phyloP scores from a whole-genome alignment of 2,113 vertebrate genomes.

The Cairina moschata region DNA sequence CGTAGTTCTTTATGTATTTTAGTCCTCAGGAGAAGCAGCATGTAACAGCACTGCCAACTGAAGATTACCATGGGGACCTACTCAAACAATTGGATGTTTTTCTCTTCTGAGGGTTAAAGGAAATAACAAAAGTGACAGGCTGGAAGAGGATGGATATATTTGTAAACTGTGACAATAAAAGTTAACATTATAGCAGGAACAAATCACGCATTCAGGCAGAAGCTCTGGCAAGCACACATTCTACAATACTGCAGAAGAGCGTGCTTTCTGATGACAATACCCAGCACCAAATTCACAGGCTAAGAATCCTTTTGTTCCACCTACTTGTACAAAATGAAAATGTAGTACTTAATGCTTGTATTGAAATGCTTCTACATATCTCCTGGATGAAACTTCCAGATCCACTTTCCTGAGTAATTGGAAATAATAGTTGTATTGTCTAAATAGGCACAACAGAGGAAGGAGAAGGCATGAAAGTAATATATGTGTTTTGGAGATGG shows the following conservation, averaged over 20 bases:
- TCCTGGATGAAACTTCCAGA: neutral
- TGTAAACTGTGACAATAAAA: slow-evolving; percentile 69
- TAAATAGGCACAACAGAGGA: neutral
- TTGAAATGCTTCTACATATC: neutral
- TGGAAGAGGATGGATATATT: slow-evolving; percentile 59
- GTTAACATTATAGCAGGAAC: slow-evolving; percentile 44
- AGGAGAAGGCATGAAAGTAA: neutral
- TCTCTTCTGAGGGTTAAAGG: slow-evolving; percentile 37
- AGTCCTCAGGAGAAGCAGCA: neutral
- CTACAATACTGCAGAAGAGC: neutral
- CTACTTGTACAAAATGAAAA: neutral
- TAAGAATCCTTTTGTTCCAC: slow-evolving; percentile 30
- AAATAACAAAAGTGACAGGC: slow-evolving; percentile 51
- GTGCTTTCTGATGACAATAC: slow-evolving; percentile 17
- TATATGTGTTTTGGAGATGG: neutral
- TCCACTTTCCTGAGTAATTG: neutral
- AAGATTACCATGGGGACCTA: slow-evolving; percentile 24
- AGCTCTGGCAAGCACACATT: slow-evolving; percentile 46
- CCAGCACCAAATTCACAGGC: slow-evolving; percentile 14
- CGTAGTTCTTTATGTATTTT: slow-evolving; percentile 11
- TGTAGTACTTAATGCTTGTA: neutral
- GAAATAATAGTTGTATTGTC: neutral
- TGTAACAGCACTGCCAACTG: neutral
- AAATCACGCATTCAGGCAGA: slow-evolving; percentile 59
- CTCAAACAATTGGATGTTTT: slow-evolving; percentile 26